Evolutionary conservation across 2,888 invertebrate species (phyloP).

Genomic region (Meta bourneti): DNA sequence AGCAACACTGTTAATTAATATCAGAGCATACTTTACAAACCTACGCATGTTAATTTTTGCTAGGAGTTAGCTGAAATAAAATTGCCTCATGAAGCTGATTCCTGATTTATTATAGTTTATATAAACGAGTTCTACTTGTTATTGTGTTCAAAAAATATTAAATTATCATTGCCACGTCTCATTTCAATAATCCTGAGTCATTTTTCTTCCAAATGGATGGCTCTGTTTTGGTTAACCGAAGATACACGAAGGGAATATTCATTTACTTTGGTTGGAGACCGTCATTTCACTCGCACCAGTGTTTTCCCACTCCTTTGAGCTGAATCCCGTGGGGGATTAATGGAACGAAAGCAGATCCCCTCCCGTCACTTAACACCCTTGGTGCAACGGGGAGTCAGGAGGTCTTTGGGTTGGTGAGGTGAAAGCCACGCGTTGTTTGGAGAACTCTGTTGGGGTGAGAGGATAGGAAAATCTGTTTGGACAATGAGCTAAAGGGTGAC

Average conservation of each 20-base stretch:
- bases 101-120: too few species aligned
- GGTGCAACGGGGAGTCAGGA: conserved; percentile 15
- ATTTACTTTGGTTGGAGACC: background rate
- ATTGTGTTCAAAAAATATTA: too few species aligned
- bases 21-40: too few species aligned
- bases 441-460: background rate
- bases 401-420: conserved; percentile 13
- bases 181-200: too few species aligned
- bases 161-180: too few species aligned
- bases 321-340: conserved; percentile 2
- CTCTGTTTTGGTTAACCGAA: background rate
- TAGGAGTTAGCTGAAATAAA: too few species aligned
- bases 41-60: too few species aligned
- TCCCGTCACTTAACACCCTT: conserved; percentile 27
- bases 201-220: background rate
- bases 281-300: conserved; percentile 6
- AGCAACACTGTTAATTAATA: too few species aligned
- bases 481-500: background rate
- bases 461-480: background rate
- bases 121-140: too few species aligned
- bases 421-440: background rate
- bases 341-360: conserved; percentile 3
- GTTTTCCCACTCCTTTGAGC: conserved; percentile 18
- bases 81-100: too few species aligned
- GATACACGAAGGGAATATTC: conserved; percentile 4